Conservation (phyloP, 2,797 vertebrate genomes). For the Capromys pilorides region DNA sequence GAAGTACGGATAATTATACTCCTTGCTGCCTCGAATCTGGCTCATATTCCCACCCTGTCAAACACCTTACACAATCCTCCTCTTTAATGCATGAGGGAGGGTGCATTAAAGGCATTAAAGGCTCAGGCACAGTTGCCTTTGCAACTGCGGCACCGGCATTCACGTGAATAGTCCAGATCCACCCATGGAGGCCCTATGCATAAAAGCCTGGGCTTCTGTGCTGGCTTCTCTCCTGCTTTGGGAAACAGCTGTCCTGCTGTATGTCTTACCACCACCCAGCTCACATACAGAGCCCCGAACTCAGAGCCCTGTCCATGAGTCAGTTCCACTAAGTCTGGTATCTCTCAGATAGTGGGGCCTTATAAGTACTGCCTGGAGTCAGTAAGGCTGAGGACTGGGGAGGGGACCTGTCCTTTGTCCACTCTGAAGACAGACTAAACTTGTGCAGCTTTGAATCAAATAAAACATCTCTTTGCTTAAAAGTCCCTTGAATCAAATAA, state of each 20-base stretch:
- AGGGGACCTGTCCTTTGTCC: background rate
- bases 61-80: conserved; percentile 41
- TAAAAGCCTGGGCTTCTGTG: conserved; percentile 2
- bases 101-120: no score
- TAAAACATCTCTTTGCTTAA: conserved; percentile 13
- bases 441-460: conserved; percentile 10
- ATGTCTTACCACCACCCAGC: background rate
- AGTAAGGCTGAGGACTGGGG: background rate
- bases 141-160: no score
- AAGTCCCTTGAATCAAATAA: background rate
- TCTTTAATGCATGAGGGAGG: background rate
- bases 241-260: background rate
- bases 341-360: background rate
- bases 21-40: background rate
- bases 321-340: background rate
- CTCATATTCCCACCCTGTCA: background rate
- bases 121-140: no score
- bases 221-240: background rate
- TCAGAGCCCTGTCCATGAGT: conserved; percentile 28
- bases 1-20: background rate
- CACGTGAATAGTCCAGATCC: background rate
- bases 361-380: background rate
- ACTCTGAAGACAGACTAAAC: background rate
- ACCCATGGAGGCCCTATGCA: conserved; percentile 60
- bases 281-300: background rate